Conservation (phyloP, 1,140 invertebrate genomes). For the Psix sp. region DNA sequence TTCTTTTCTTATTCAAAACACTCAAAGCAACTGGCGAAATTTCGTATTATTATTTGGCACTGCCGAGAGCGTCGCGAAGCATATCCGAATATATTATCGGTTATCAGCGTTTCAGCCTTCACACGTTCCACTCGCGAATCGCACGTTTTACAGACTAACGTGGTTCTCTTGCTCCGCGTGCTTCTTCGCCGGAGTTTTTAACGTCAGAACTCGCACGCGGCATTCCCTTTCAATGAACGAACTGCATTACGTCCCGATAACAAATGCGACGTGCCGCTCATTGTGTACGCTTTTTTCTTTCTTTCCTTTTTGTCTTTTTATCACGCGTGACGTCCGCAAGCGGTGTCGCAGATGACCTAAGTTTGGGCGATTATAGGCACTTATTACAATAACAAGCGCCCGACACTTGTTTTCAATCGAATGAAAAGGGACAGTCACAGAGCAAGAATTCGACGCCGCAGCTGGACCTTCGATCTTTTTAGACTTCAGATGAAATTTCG, state of each 20-base stretch:
- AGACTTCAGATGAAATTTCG: not conserved
- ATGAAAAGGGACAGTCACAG: not conserved
- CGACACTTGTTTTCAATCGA: constrained; percentile 6
- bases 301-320: constrained; percentile 5
- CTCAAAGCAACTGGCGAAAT: too few species aligned
- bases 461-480: too few species aligned
- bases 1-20: too few species aligned
- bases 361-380: constrained; percentile 17
- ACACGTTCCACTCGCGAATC: constrained; percentile 37
- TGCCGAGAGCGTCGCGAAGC: not conserved
- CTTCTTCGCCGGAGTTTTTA: constrained; percentile 39
- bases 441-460: too few species aligned
- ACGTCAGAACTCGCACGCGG: constrained; percentile 37
- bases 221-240: constrained; percentile 47
- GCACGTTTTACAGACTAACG: constrained; percentile 44
- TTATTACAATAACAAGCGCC: constrained; percentile 38
- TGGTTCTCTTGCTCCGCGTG: constrained; percentile 34
- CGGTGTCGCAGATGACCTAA: constrained; percentile 3
- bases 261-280: constrained; percentile 30
- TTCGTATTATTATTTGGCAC: constrained; percentile 2
- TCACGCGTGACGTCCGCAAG: constrained; percentile 17
- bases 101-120: constrained; percentile 27
- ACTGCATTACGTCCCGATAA: constrained; percentile 34
- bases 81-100: constrained; percentile 17
- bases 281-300: constrained; percentile 26